Evolutionary conservation across 2,113 vertebrate genomes (phyloP).

Genomic region (Jacana jacana): DNA sequence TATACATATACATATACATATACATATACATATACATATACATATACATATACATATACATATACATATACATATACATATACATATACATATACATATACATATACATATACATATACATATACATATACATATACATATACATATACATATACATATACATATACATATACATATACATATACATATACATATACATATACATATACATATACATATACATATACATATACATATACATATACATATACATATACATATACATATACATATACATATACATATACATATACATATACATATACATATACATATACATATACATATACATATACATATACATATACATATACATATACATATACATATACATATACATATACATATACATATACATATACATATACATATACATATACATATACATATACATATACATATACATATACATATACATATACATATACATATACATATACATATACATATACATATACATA

Average conservation of each 20-base stretch:
- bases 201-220: not conserved
- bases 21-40: not conserved
- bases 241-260: not conserved
- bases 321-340: not conserved
- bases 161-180: not conserved
- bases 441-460: not conserved
- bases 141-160: not conserved
- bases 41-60: not conserved
- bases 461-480: not conserved
- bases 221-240: not conserved
- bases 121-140: not conserved
- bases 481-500: not conserved
- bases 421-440: not conserved
- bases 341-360: not conserved
- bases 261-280: not conserved
- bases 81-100: not conserved
- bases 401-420: not conserved
- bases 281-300: not conserved
- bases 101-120: not conserved
- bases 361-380: not conserved
- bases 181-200: not conserved
- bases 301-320: not conserved
- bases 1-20: not conserved
- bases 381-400: not conserved
- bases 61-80: not conserved